These are phyloP conservation scores for Pissodes strobi DNA, from an alignment of 1,140 invertebrate genomes.

Conservation along the genomic window DNA sequence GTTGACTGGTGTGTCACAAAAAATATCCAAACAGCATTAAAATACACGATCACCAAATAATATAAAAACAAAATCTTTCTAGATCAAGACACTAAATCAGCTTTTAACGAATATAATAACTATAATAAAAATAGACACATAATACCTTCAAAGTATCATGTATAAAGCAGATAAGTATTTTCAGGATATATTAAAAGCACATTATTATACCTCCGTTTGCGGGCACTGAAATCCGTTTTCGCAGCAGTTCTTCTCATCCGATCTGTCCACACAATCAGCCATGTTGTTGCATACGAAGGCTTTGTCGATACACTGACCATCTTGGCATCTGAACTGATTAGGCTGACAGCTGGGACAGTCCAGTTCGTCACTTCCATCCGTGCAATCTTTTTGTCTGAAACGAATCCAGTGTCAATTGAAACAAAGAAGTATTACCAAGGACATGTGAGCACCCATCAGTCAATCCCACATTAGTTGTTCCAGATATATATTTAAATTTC, in stretches of 20 bases:
- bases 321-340: constrained; percentile 75
- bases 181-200: background rate
- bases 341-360: constrained; percentile 68
- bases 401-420: background rate
- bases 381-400: constrained; percentile 73
- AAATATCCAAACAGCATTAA: no score
- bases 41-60: no score
- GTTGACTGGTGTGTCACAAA: no score
- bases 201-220: constrained; percentile 59
- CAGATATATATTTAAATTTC: no score
- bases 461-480: no score
- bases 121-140: no score
- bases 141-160: background rate
- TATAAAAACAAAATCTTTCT: no score
- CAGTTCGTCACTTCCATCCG: constrained; percentile 79
- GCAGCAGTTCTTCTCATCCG: constrained; percentile 53
- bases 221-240: constrained; percentile 68
- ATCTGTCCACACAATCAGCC: constrained; percentile 47
- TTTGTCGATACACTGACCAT: constrained; percentile 77
- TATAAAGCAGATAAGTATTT: background rate
- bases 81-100: no score
- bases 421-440: no score
- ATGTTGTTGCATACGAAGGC: constrained; percentile 60
- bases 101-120: no score
- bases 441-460: no score